These are phyloP conservation scores for Rhamnusium bicolor DNA, from an alignment of 2,888 invertebrate genomes.

Conservation along the genomic window DNA sequence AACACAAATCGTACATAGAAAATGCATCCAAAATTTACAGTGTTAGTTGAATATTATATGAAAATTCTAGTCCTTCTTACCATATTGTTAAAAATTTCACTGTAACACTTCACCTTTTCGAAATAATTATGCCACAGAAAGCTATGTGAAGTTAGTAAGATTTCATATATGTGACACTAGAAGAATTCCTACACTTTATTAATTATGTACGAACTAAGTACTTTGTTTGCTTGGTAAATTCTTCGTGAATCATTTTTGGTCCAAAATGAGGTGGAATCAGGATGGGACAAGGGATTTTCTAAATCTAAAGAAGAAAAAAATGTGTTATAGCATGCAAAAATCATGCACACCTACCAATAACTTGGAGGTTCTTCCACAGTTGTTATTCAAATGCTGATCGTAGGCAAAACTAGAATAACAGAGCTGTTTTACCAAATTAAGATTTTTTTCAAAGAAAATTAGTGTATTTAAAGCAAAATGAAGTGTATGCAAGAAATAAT, in stretches of 20 bases:
- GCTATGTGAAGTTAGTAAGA: constrained; percentile 28
- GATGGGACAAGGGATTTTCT: constrained; percentile 12
- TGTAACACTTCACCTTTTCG: constrained; percentile 29
- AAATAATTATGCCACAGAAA: constrained; percentile 14
- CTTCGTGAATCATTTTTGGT: background rate
- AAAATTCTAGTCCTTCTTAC: constrained; percentile 36
- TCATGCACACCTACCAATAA: constrained; percentile 61
- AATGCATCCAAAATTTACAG: constrained; percentile 39
- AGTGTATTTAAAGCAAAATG: constrained; percentile 4
- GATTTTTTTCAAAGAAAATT: constrained; percentile 17
- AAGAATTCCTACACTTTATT: background rate
- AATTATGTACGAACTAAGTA: background rate
- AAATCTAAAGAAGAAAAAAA: constrained; percentile 32
- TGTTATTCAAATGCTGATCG: constrained; percentile 68
- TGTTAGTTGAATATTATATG: constrained; percentile 30
- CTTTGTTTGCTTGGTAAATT: background rate
- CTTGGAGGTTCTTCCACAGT: constrained; percentile 50
- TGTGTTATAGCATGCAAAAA: constrained; percentile 21
- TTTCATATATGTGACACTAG: constrained; percentile 9
- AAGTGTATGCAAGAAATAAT: background rate
- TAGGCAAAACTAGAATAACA: constrained; percentile 69
- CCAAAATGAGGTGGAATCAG: background rate
- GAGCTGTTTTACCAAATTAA: constrained; percentile 52
- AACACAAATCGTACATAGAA: background rate
- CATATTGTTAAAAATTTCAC: constrained; percentile 30